Evolutionary conservation across 2,113 vertebrate genomes (phyloP).

Genomic region (Pachypanchax playfairii): DNA sequence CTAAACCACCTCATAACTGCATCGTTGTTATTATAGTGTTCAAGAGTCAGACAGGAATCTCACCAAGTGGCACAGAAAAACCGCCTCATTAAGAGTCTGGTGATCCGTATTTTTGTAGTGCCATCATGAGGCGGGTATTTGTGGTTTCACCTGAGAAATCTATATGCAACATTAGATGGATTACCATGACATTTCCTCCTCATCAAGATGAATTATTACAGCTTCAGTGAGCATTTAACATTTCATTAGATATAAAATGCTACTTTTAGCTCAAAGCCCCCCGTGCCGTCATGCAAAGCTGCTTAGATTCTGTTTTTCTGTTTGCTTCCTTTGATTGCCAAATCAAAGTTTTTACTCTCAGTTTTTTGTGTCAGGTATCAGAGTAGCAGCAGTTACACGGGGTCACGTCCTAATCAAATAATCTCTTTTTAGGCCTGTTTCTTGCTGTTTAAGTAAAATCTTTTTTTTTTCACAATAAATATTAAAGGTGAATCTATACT

Average conservation of each 20-base stretch:
- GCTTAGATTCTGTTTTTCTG: background rate
- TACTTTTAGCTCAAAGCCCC: constrained; percentile 10
- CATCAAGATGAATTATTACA: constrained; percentile 5
- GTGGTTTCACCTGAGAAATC: background rate
- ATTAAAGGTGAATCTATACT: constrained; percentile 18
- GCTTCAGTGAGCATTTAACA: background rate
- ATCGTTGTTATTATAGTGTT: background rate
- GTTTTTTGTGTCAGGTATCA: constrained; percentile 9
- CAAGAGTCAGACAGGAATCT: background rate
- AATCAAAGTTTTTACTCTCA: background rate
- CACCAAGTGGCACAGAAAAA: background rate
- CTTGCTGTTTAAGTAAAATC: background rate
- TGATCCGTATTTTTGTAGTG: background rate
- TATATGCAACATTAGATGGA: constrained; percentile 1
- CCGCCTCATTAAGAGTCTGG: background rate
- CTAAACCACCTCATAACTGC: background rate
- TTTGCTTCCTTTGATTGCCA: constrained; percentile 3
- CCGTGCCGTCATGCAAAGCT: background rate
- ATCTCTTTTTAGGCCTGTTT: constrained; percentile 4
- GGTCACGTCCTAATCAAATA: constrained; percentile 3
- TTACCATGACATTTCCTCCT: background rate
- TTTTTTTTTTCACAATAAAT: background rate
- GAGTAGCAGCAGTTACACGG: background rate
- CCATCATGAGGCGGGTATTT: constrained; percentile 9
- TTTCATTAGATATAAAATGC: constrained; percentile 6